Evolutionary conservation across 1,140 invertebrate species (phyloP).

Genomic region (Laupala kohalensis): DNA sequence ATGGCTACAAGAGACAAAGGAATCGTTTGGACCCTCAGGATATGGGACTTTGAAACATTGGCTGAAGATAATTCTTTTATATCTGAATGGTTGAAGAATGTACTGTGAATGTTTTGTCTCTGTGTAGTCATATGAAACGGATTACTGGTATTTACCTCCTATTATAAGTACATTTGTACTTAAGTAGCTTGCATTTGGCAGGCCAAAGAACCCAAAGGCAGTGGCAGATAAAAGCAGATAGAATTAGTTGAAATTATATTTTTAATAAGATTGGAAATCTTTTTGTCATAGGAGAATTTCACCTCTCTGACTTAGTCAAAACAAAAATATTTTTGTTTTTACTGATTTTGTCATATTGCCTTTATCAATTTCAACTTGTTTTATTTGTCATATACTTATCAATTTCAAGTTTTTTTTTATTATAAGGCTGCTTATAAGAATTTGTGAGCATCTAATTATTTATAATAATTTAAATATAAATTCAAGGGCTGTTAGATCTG

Average conservation of each 20-base stretch:
- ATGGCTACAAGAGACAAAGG: background rate
- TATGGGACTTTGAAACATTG: background rate
- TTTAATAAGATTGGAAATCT: background rate
- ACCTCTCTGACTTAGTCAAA: background rate
- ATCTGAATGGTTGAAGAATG: background rate
- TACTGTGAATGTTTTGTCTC: background rate
- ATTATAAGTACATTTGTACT: background rate
- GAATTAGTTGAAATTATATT: background rate
- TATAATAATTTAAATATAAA: background rate
- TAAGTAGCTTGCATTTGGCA: background rate
- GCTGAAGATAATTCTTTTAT: background rate
- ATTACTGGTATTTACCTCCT: background rate
- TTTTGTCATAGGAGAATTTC: background rate
- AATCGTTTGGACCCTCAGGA: background rate
- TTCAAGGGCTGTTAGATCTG: too few relatives aligned
- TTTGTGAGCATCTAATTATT: background rate
- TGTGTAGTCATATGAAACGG: background rate
- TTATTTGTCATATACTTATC: background rate
- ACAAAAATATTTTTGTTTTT: background rate
- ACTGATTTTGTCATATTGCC: background rate
- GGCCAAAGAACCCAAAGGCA: background rate
- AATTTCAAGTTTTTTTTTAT: background rate
- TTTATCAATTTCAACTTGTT: background rate
- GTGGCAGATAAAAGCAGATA: background rate
- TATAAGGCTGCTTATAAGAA: background rate